Conservation (phyloP, 1,140 invertebrate species). For the Plectrocnemia conspersa region DNA sequence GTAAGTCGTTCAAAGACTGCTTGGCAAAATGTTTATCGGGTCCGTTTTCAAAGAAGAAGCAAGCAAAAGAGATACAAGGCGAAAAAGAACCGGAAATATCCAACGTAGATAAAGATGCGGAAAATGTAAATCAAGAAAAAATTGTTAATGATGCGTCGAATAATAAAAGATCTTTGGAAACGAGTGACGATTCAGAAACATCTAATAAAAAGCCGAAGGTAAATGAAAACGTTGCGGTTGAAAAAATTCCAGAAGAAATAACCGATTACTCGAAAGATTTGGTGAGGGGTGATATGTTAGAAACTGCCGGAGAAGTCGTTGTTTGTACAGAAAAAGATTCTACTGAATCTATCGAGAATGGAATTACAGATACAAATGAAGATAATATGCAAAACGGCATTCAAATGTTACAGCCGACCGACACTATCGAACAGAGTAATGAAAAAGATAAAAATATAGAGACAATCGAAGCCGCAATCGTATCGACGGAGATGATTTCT, state of each 20-base stretch:
- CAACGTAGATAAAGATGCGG: not conserved
- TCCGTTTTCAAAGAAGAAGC: slow-evolving; percentile 45
- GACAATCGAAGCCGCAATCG: not conserved
- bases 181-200: not conserved
- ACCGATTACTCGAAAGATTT: slow-evolving; percentile 11
- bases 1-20: slow-evolving; percentile 45
- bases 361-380: slow-evolving; percentile 2
- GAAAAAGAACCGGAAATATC: slow-evolving; percentile 35
- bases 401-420: no score
- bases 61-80: slow-evolving; percentile 34
- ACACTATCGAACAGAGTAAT: no score
- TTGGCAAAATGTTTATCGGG: slow-evolving; percentile 46
- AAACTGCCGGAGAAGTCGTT: slow-evolving; percentile 13
- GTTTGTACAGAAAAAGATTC: slow-evolving; percentile 16
- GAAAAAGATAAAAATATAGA: not conserved
- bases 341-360: slow-evolving; percentile 11
- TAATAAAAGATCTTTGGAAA: slow-evolving; percentile 6
- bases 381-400: no score
- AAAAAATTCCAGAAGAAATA: not conserved
- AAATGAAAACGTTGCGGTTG: not conserved
- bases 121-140: not conserved
- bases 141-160: not conserved
- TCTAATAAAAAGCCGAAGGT: slow-evolving; percentile 13
- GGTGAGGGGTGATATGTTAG: slow-evolving; percentile 13
- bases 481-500: not conserved